A percentile compares a stretch with the other conserved stretches of the same genome.
These are phyloP conservation scores for Hirtodrosophila alboralis DNA, from an alignment of 2,888 invertebrate genomes.

Conservation along the genomic window DNA sequence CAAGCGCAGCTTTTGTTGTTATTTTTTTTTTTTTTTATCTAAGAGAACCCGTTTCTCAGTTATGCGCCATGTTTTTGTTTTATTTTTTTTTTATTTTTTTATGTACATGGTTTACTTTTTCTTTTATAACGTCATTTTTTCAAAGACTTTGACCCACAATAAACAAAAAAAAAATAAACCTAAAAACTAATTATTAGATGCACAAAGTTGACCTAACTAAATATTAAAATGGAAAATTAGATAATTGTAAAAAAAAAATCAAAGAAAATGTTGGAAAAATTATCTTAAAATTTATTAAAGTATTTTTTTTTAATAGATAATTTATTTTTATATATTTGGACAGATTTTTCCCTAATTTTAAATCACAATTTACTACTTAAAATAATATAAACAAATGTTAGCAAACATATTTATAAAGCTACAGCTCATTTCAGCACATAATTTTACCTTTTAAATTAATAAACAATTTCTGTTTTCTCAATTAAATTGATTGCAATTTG, in stretches of 20 bases:
- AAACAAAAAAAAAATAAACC: slow-evolving; percentile 29
- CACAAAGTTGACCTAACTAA: slow-evolving; percentile 9
- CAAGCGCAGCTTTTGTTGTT: slow-evolving; percentile 48
- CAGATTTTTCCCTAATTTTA: neutral
- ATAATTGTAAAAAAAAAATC: too few species aligned
- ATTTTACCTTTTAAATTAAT: neutral
- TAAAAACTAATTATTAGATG: slow-evolving; percentile 2
- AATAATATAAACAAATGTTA: neutral
- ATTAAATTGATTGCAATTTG: slow-evolving; percentile 7
- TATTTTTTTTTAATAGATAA: too few species aligned
- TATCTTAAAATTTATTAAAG: too few species aligned
- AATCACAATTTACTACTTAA: neutral
- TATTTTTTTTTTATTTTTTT: slow-evolving; percentile 37
- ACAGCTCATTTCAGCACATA: slow-evolving; percentile 25
- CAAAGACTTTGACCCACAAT: slow-evolving; percentile 75
- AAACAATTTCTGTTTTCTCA: neutral
- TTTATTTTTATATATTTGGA: too few species aligned
- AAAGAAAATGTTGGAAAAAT: neutral
- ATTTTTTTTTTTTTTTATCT: slow-evolving; percentile 18
- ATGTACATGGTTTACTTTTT: slow-evolving; percentile 72
- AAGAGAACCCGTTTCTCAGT: slow-evolving; percentile 65
- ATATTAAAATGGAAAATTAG: slow-evolving; percentile 6
- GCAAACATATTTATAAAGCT: slow-evolving; percentile 1
- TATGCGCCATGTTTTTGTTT: slow-evolving; percentile 57
- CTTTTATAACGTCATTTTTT: slow-evolving; percentile 73